Evolutionary conservation across 2,888 invertebrate species (phyloP).

Genomic region (Ptilodon capucinus): DNA sequence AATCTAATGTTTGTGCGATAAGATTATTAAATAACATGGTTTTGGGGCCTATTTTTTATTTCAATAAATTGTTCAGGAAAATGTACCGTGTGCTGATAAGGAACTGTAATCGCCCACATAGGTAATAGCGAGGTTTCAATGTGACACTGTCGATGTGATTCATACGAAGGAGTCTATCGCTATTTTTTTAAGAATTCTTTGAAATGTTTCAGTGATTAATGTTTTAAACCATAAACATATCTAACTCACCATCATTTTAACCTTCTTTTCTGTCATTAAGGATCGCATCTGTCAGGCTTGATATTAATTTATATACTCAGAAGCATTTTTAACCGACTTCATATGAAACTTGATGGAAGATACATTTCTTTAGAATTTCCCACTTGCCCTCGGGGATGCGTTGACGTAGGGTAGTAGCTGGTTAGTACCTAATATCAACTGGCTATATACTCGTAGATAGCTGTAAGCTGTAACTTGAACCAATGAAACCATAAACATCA

Average conservation of each 20-base stretch:
- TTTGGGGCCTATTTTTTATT: conserved; percentile 34
- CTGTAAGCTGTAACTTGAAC: no score
- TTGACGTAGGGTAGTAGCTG: no score
- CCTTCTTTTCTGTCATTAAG: not conserved
- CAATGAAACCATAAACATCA: no score
- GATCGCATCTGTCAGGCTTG: no score
- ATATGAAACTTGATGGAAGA: no score
- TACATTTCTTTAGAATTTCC: no score
- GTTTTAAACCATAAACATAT: not conserved
- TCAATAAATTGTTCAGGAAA: conserved; percentile 25
- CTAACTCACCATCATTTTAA: not conserved
- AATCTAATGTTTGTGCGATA: conserved; percentile 50
- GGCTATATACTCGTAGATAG: no score
- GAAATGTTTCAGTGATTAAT: not conserved
- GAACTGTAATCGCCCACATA: conserved; percentile 1
- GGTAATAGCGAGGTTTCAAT: not conserved
- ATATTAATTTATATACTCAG: no score
- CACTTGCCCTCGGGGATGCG: no score
- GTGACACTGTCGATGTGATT: not conserved
- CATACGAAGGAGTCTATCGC: not conserved
- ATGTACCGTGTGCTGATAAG: conserved; percentile 14
- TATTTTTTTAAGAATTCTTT: not conserved
- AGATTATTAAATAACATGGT: conserved; percentile 31
- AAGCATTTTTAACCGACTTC: no score
- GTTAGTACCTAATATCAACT: no score